These are phyloP conservation scores for Cryptoblepharus egeriae DNA, from an alignment of 2,797 vertebrate genomes.

Conservation along the genomic window DNA sequence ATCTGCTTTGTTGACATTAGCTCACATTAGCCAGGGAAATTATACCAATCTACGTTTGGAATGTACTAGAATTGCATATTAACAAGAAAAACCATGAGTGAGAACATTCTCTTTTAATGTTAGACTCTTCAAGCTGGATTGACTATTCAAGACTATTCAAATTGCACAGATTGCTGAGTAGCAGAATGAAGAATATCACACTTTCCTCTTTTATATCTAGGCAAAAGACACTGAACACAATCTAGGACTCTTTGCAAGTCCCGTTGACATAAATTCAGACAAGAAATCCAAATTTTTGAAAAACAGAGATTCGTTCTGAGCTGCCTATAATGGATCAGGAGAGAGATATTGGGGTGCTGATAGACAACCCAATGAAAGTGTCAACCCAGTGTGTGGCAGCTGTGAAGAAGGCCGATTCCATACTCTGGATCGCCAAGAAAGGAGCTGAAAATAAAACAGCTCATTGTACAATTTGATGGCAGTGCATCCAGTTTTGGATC, in stretches of 20 bases:
- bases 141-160: no score
- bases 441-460: no score
- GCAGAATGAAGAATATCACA: neutral
- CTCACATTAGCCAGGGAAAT: neutral
- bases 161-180: neutral
- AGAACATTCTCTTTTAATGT: neutral
- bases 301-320: no score
- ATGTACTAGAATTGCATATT: constrained; percentile 21
- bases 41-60: neutral
- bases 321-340: no score
- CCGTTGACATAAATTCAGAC: neutral
- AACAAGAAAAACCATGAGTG: neutral
- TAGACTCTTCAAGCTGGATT: neutral
- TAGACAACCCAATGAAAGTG: no score
- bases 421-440: no score
- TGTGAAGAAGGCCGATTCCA: no score
- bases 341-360: no score
- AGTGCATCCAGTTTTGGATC: no score
- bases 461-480: no score
- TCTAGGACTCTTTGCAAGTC: neutral
- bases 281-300: no score
- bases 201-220: neutral
- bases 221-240: constrained; percentile 13
- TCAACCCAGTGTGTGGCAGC: no score
- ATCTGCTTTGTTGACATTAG: neutral